Base-by-base conservation (phyloP, 2,113 vertebrate species). In the Strigops habroptila region DNA sequence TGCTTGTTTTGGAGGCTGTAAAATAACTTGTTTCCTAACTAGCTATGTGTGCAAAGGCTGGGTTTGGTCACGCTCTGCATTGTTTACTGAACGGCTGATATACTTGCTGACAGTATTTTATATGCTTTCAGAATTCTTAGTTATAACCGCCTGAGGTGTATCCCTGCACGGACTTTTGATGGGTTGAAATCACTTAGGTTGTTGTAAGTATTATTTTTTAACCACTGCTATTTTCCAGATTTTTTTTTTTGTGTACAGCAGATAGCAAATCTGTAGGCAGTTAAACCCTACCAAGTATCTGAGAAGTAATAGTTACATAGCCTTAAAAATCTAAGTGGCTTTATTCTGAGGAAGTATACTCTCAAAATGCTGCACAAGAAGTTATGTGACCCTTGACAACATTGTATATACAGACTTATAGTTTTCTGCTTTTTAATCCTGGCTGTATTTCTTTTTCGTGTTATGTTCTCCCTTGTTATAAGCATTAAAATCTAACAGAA, bases 71-170 rank as follows among this genome's bases (percentile, higher is more conserved):
- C 86, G 82, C 49, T 88, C 51, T 94, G 31, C 30, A 30, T 78
- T 67, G 22, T 70, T 67, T 90, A 27, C 19, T 52, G 52, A 83
- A 63, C 44, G 53, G 31, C 33, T 89, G 23, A 9, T 62, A 57
- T 17, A 63, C 9, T 89, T 75, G 83, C 92, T 95, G 74, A 90
- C 74, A 52, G 18, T 14, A 52, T 67, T 82, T 71, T 82, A 5
- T 88, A 3, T 97, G 6, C 79, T 98, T 97, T 96, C 98, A 99
- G 99, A 98, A 99, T 99, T 97, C 98, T 99, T 91, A 99, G 99
- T 97, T 99, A 99, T 96, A 99, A 99, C 94, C 99, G 99, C 18
- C 97, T 99, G 77, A 97, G 99, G 52, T 99, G 99, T 95, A 98
- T 99, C 68, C 99, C 99, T 28, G 97, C 98, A 70, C 98, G 97